A percentile compares a stretch with the other conserved stretches of the same genome.
phyloP scores from a whole-genome alignment of 2,888 invertebrate genomes.

The Spodoptera littoralis region DNA sequence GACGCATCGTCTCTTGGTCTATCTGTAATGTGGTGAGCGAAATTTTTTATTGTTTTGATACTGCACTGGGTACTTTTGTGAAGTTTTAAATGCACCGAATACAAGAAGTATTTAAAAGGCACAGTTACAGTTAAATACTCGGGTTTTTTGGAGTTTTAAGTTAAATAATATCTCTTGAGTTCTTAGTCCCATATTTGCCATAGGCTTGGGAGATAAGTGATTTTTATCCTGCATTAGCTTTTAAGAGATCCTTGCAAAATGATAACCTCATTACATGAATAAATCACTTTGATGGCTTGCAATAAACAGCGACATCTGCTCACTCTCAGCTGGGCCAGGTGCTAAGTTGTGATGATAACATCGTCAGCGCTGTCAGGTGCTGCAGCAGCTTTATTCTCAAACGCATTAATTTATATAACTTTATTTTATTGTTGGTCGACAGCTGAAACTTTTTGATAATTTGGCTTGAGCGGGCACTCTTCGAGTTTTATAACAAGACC shows the following conservation, averaged over 20 bases:
- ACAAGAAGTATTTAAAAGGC: too few species aligned
- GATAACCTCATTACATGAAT: constrained; percentile 7
- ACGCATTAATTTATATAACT: constrained; percentile 37
- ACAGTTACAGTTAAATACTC: too few species aligned
- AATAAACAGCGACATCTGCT: constrained; percentile 30
- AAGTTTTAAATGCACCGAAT: background rate
- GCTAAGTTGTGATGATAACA: constrained; percentile 26
- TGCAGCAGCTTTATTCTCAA: constrained; percentile 21
- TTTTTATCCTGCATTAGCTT: background rate
- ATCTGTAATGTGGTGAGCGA: constrained; percentile 36
- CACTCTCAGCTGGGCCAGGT: constrained; percentile 41
- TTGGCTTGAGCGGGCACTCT: background rate
- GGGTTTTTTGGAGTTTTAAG: too few species aligned
- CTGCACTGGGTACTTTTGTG: background rate
- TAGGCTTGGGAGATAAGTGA: too few species aligned
- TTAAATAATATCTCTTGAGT: too few species aligned
- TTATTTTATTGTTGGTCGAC: constrained; percentile 28
- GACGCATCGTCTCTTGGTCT: constrained; percentile 1
- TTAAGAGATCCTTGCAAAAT: constrained; percentile 10
- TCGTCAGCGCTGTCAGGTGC: constrained; percentile 38
- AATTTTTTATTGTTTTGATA: constrained; percentile 26
- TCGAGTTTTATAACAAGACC: constrained; percentile 4
- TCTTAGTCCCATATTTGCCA: too few species aligned
- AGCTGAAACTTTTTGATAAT: constrained; percentile 21
- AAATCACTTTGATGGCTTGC: constrained; percentile 16